Conservation (phyloP, 2,113 vertebrate species). For the Syngnathus floridae region DNA sequence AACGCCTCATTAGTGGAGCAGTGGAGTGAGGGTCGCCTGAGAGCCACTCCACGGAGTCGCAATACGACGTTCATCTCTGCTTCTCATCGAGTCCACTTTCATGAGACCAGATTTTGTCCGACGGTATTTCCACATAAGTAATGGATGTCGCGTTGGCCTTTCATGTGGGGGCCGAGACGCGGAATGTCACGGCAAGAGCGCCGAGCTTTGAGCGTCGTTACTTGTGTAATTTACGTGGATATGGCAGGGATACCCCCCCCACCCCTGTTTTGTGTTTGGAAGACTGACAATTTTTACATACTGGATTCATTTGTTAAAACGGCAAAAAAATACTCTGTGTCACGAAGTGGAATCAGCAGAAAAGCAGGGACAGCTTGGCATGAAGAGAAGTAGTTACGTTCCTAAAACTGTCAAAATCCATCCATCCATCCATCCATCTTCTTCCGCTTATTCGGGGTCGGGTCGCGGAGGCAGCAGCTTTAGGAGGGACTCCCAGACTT, state of each 20-base stretch:
- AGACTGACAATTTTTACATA: conserved; percentile 42
- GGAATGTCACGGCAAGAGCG: conserved; percentile 32
- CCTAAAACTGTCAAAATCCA: too few relatives aligned
- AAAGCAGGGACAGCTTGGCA: conserved; percentile 25
- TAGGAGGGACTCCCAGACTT: too few relatives aligned
- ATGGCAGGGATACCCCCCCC: conserved; percentile 28
- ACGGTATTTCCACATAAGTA: conserved; percentile 6
- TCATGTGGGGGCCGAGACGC: conserved; percentile 24
- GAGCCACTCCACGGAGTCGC: neutral
- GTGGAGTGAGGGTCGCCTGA: conserved; percentile 1
- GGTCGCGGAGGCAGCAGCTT: too few relatives aligned
- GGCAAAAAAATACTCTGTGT: too few relatives aligned
- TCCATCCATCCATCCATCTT: too few relatives aligned
- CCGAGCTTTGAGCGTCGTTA: conserved; percentile 24
- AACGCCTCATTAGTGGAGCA: neutral
- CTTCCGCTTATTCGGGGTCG: too few relatives aligned
- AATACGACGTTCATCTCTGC: neutral
- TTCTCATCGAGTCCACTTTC: neutral
- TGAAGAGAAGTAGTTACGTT: conserved; percentile 21
- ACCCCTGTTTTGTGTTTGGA: conserved; percentile 20
- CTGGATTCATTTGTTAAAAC: conserved; percentile 12
- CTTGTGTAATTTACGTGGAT: conserved; percentile 34
- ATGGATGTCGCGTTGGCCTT: conserved; percentile 34
- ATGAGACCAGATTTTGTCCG: neutral
- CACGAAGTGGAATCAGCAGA: neutral